These are phyloP conservation scores for Drosophila mercatorum DNA, from an alignment of 2,888 invertebrate genomes.

Conservation along the genomic window DNA sequence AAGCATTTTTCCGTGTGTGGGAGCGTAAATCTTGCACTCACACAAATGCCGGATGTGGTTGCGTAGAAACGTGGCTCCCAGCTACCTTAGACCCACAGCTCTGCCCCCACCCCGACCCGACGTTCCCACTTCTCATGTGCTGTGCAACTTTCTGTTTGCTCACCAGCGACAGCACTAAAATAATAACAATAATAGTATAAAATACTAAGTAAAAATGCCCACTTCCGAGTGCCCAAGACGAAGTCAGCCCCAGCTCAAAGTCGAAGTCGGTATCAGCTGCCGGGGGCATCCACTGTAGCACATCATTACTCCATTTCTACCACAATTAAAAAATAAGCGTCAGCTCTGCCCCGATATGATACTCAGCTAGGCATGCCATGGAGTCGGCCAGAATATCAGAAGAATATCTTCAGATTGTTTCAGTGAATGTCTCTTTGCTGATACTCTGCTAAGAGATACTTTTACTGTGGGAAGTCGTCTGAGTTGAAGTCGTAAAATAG, in stretches of 20 bases:
- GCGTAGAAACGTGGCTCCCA: constrained; percentile 54
- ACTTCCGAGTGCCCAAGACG: constrained; percentile 59
- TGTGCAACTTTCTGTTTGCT: constrained; percentile 69
- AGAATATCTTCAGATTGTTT: constrained; percentile 1
- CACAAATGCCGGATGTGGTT: constrained; percentile 66
- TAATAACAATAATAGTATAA: constrained; percentile 72
- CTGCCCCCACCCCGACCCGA: neutral
- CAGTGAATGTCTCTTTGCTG: constrained; percentile 27
- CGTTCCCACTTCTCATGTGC: neutral
- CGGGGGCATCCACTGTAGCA: constrained; percentile 35
- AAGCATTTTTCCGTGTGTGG: constrained; percentile 45
- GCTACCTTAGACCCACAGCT: constrained; percentile 4
- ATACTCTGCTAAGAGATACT: neutral
- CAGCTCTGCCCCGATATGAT: constrained; percentile 20
- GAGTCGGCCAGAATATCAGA: neutral
- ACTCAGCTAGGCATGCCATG: neutral
- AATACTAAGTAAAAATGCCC: constrained; percentile 70
- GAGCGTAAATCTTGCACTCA: constrained; percentile 45
- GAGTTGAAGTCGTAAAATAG: neutral
- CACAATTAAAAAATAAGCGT: constrained; percentile 63
- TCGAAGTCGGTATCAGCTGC: constrained; percentile 8
- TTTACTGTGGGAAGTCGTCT: neutral
- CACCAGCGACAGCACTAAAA: constrained; percentile 59
- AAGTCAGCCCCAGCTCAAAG: neutral
- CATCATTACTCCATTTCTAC: constrained; percentile 68